Conservation (phyloP, 2,888 invertebrate genomes). For the Dolichopus griseipennis region DNA sequence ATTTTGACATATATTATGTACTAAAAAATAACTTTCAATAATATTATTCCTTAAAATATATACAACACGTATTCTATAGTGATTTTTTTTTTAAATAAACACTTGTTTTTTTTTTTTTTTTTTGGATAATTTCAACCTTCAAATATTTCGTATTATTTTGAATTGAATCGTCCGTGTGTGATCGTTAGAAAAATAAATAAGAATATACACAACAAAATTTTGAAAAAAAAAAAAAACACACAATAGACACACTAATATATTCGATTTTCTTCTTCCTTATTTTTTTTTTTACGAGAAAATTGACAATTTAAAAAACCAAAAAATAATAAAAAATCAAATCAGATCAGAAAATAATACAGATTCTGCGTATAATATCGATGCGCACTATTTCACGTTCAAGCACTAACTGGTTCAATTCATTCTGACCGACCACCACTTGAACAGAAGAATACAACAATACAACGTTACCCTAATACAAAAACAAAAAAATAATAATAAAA, state of each 20-base stretch:
- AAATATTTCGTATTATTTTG: too few relatives aligned
- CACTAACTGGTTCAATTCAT: constrained; percentile 37
- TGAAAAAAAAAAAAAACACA: neutral
- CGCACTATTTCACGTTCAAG: constrained; percentile 41
- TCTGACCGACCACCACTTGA: constrained; percentile 1
- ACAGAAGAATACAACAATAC: neutral
- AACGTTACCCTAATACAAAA: neutral
- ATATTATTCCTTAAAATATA: too few relatives aligned
- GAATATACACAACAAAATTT: too few relatives aligned
- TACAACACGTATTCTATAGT: too few relatives aligned
- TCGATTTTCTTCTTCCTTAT: neutral
- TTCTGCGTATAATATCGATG: constrained; percentile 32
- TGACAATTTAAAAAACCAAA: neutral
- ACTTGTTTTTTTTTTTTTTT: too few relatives aligned
- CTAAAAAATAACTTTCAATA: too few relatives aligned
- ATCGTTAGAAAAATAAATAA: too few relatives aligned
- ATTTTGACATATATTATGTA: too few relatives aligned
- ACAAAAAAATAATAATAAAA: neutral
- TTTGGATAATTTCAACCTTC: too few relatives aligned
- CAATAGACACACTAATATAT: neutral
- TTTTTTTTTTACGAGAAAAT: neutral
- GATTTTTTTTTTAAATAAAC: too few relatives aligned
- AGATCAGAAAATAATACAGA: constrained; percentile 10
- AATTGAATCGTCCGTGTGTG: too few relatives aligned
- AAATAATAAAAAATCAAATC: neutral